Conservation (phyloP, 2,888 invertebrate genomes). For the Amphipyra berbera region DNA sequence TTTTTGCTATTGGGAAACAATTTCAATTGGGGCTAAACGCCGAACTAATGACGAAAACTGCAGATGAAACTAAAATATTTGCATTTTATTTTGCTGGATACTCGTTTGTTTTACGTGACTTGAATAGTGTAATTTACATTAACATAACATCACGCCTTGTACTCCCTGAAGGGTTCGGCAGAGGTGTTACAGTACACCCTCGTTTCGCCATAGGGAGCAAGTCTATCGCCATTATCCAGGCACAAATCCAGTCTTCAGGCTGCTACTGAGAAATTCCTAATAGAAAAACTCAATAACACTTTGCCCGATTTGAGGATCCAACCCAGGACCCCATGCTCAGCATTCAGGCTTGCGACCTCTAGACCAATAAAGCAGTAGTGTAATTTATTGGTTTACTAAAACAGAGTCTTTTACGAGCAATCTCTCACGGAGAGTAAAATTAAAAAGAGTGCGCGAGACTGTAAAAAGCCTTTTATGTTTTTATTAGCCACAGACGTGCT, state of each 20-base stretch:
- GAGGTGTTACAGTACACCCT: too few species aligned
- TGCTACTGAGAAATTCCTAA: too few species aligned
- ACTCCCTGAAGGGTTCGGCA: too few species aligned
- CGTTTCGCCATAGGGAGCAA: too few species aligned
- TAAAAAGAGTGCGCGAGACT: slow-evolving; percentile 2
- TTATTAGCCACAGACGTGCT: slow-evolving; percentile 13
- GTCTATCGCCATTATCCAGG: too few species aligned
- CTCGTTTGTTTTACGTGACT: not conserved
- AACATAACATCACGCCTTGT: too few species aligned
- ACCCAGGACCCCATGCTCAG: too few species aligned
- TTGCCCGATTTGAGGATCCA: too few species aligned
- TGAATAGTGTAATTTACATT: not conserved
- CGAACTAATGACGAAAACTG: slow-evolving; percentile 8
- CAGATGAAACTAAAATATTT: slow-evolving; percentile 10
- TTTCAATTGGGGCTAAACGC: slow-evolving; percentile 21
- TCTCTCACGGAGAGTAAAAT: not conserved
- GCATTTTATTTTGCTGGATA: slow-evolving; percentile 5
- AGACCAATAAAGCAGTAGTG: too few species aligned
- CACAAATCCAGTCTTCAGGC: too few species aligned
- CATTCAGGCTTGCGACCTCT: too few species aligned
- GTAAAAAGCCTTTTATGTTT: slow-evolving; percentile 33
- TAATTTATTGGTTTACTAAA: not conserved
- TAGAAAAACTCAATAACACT: too few species aligned
- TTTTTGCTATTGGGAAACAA: slow-evolving; percentile 25
- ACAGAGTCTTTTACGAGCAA: not conserved